Percentiles rank a stretch among this genome's conserved stretches.
Conservation (phyloP, 2,113 vertebrate genomes). For the Calyptomena viridis region DNA sequence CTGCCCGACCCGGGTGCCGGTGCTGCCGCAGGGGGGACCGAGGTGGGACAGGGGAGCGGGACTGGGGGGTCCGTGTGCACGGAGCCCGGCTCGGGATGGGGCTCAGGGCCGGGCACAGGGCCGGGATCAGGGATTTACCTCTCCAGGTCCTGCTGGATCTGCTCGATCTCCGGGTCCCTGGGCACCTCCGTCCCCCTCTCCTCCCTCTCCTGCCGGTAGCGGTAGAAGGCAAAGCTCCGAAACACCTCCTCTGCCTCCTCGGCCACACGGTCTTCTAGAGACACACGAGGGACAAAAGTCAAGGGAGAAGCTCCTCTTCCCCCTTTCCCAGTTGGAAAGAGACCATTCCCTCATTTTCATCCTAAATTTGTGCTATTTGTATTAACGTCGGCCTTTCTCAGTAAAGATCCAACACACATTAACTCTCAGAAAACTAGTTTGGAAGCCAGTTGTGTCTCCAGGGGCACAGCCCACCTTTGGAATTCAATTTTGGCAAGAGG, state of each 20-base stretch:
- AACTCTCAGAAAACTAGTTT: not conserved
- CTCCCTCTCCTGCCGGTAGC: slow-evolving; percentile 72
- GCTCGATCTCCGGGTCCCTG: slow-evolving; percentile 71
- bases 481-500: not conserved
- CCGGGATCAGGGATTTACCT: slow-evolving; percentile 33
- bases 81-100: fast-evolving
- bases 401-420: too few relatives aligned
- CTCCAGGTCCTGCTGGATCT: slow-evolving; percentile 44
- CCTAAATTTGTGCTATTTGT: not conserved
- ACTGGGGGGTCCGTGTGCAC: not conserved
- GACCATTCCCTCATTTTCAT: not conserved
- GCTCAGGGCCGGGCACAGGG: fast-evolving
- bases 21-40: not conserved
- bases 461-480: not conserved
- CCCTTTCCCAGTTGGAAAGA: not conserved
- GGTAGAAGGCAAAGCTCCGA: slow-evolving; percentile 73
- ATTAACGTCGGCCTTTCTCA: not conserved
- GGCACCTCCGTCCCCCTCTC: slow-evolving; percentile 54
- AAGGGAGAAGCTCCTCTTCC: not conserved
- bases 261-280: slow-evolving; percentile 73
- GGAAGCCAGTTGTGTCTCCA: not conserved
- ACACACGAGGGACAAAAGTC: not conserved
- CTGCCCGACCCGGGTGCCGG: slow-evolving; percentile 65
- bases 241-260: slow-evolving; percentile 76
- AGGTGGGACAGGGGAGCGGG: not conserved